These are phyloP conservation scores for Herminia tarsipennalis DNA, from an alignment of 2,888 invertebrate genomes.

Conservation along the genomic window DNA sequence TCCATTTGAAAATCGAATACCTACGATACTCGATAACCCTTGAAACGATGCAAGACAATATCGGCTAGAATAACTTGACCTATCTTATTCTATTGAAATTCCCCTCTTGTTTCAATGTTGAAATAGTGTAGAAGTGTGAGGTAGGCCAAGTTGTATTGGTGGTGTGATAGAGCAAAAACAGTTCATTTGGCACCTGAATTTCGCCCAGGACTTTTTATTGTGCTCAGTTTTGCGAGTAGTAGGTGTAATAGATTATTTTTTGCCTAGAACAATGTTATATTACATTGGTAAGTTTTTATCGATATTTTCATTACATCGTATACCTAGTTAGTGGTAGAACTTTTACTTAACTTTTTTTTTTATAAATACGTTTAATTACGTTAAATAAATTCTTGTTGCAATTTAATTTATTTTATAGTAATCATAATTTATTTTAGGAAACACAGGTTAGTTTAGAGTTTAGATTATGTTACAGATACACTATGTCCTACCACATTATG, in stretches of 20 bases:
- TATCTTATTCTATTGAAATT: slow-evolving; percentile 26
- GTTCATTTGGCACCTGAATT: slow-evolving; percentile 54
- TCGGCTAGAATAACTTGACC: slow-evolving; percentile 37
- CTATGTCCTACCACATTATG: no score
- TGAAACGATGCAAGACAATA: slow-evolving; percentile 47
- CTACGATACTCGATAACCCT: slow-evolving; percentile 44
- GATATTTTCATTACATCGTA: slow-evolving; percentile 8
- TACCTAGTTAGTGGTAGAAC: no score
- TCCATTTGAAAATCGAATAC: slow-evolving; percentile 48
- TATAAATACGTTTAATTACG: no score
- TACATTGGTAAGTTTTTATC: slow-evolving; percentile 20
- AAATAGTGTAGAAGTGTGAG: slow-evolving; percentile 15
- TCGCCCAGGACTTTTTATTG: slow-evolving; percentile 43
- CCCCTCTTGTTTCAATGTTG: slow-evolving; percentile 11
- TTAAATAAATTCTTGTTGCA: no score
- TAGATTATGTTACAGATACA: no score
- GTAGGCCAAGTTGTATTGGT: slow-evolving; percentile 34
- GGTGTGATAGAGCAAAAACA: slow-evolving; percentile 46
- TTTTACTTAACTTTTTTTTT: no score
- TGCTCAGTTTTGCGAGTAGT: slow-evolving; percentile 45
- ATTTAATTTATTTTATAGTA: no score
- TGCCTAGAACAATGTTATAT: slow-evolving; percentile 21
- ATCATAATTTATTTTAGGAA: no score
- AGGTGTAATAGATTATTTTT: slow-evolving; percentile 51
- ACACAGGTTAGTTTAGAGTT: no score